Evolutionary conservation across 2,888 invertebrate species (phyloP).

Genomic region (Phlogophora meticulosa): DNA sequence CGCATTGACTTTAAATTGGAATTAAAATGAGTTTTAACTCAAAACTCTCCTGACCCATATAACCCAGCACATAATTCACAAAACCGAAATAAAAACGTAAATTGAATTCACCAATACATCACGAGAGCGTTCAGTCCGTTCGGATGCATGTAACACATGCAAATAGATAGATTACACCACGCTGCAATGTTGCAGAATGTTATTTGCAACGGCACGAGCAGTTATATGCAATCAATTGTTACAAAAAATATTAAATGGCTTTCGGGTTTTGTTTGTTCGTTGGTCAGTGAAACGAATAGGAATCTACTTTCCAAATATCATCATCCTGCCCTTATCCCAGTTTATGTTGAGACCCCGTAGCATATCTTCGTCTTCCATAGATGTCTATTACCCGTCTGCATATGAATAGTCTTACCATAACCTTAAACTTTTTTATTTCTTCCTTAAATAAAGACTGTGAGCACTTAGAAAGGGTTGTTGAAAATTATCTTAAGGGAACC

Average conservation of each 20-base stretch:
- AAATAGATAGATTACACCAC: conserved; percentile 62
- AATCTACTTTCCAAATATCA: background rate
- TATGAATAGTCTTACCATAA: too few species aligned
- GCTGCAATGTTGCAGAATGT: conserved; percentile 45
- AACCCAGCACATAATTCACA: conserved; percentile 36
- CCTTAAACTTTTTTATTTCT: too few species aligned
- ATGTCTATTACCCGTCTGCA: too few species aligned
- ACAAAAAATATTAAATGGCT: conserved; percentile 38
- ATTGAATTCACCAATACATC: conserved; percentile 60
- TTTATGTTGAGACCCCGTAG: too few species aligned
- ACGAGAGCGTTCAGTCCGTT: conserved; percentile 51
- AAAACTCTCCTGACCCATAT: conserved; percentile 36
- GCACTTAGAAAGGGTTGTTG: too few species aligned
- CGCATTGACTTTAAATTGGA: too few species aligned
- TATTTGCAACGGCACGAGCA: conserved; percentile 47
- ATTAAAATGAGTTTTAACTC: too few species aligned
- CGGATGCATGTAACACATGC: conserved; percentile 58
- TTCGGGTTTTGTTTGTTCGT: conserved; percentile 22
- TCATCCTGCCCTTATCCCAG: too few species aligned
- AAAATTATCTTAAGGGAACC: too few species aligned
- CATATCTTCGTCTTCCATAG: too few species aligned
- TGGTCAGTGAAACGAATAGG: conserved; percentile 5
- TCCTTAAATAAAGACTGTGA: too few species aligned
- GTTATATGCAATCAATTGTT: conserved; percentile 57
- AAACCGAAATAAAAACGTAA: conserved; percentile 51